Evolutionary conservation across 2,797 vertebrate genomes (phyloP).

Genomic region (Tarsius wallacei): DNA sequence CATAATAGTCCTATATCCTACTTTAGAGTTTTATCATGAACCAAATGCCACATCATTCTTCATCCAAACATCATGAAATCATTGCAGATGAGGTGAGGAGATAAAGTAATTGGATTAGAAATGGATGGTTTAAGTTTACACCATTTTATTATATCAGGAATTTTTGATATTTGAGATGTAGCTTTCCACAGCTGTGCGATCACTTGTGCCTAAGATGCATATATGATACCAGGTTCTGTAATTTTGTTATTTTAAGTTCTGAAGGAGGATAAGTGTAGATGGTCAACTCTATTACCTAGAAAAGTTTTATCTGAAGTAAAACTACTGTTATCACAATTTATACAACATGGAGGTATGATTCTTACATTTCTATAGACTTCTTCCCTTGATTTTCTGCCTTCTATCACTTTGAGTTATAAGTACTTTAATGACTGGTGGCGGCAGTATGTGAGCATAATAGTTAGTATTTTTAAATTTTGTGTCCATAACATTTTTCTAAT

Average conservation of each 20-base stretch:
- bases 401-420: neutral
- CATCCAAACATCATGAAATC: conserved; percentile 82
- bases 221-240: conserved; percentile 53
- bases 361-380: neutral
- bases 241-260: conserved; percentile 69
- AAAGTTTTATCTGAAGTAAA: conserved; percentile 29
- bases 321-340: neutral
- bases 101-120: conserved; percentile 87
- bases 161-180: conserved; percentile 86
- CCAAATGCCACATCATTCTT: conserved; percentile 73
- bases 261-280: neutral
- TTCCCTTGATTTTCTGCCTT: conserved; percentile 46
- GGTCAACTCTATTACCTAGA: conserved; percentile 31
- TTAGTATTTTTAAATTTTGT: neutral
- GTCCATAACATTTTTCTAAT: neutral
- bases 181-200: conserved; percentile 82
- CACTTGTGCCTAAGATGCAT: conserved; percentile 67
- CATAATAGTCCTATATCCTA: neutral
- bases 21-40: conserved; percentile 69
- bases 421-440: neutral
- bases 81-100: conserved; percentile 84
- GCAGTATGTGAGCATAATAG: neutral
- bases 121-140: conserved; percentile 86
- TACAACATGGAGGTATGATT: conserved; percentile 37
- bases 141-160: conserved; percentile 86